Percentiles rank a stretch among this genome's conserved stretches.
These are phyloP conservation scores for Spinibarbus caldwelli DNA, from an alignment of 2,797 vertebrate species.

Conservation along the genomic window DNA sequence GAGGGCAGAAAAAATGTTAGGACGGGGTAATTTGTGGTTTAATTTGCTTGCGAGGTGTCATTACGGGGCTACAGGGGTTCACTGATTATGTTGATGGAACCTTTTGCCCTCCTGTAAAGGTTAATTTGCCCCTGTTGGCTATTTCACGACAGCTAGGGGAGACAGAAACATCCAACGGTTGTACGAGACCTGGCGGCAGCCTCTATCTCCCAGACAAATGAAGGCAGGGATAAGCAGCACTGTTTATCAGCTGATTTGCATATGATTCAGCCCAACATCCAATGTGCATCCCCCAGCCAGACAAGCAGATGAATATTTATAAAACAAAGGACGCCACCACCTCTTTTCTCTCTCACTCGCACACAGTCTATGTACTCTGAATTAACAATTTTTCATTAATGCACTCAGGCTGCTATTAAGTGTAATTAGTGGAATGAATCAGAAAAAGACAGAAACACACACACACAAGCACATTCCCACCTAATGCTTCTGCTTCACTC, in stretches of 20 bases:
- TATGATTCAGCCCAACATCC: neutral
- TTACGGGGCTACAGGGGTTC: conserved; percentile 35
- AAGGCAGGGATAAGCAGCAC: neutral
- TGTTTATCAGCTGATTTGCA: conserved; percentile 37
- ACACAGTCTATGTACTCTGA: conserved; percentile 27
- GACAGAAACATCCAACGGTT: neutral
- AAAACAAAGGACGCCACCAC: conserved; percentile 4
- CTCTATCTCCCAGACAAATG: conserved; percentile 37
- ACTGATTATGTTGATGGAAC: conserved; percentile 44
- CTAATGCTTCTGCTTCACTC: conserved; percentile 22
- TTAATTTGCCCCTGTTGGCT: conserved; percentile 49
- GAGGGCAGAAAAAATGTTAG: neutral
- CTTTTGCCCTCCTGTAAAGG: conserved; percentile 48
- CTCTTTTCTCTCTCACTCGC: neutral
- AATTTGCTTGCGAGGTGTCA: conserved; percentile 45
- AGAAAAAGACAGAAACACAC: conserved; percentile 36
- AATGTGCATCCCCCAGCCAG: conserved; percentile 8
- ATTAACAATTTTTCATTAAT: conserved; percentile 58
- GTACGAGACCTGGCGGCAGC: neutral
- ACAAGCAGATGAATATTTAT: conserved; percentile 52
- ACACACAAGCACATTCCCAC: neutral
- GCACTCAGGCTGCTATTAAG: conserved; percentile 64
- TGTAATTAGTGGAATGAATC: conserved; percentile 66
- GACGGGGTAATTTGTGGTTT: conserved; percentile 37
- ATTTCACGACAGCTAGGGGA: conserved; percentile 35